Evolutionary conservation across 2,888 invertebrate species (phyloP), one percentile per base, ranked within the genome.

Genomic region (Andrena minutula): DNA sequence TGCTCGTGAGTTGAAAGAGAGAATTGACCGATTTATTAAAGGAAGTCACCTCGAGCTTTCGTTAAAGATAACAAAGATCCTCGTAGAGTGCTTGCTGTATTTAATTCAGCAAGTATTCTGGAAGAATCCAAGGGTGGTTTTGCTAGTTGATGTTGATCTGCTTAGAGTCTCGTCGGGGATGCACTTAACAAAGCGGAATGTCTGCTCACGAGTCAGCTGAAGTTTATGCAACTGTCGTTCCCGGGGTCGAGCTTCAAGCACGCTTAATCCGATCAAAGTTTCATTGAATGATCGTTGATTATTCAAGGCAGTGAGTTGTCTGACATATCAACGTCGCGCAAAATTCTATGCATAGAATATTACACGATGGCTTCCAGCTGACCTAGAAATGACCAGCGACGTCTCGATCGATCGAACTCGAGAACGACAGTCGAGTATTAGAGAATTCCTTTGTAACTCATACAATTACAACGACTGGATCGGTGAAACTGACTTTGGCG

Each of bases 361-460:
- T 30, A 41, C 35, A n/a, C 69, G 56, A n/a, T n/a, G 72, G 58
- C 51, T 61, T 70, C 76, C 35, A 64, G 64, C 26, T 73, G 72
- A 82, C 72, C 77, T 82, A 71, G 68, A 82, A 73, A 60, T 58
- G 66, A 68, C 68, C 82, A 53, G 53, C 56, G 30, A 28, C 70
- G 64, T 72, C 53, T 73, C 64, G 74, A 82, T 79, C 83, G 83
- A 83, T 83, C 78, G 83, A 61, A 69, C 53, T n/a, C 65, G 64
- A 66, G 82, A 68, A 81, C 77, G 73, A 74, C 82, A 69, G 66
- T 82, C 72, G 58, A 41, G 47, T 64, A 65, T 47, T 76, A 66
- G 51, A 72, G 51, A 35, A 35, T 51, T 64, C 58, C 82, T 51
- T 16, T 65, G 70, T 58, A 64, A 68, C 41, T 64, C 49, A 51